Percentiles rank a stretch among this genome's conserved stretches.
Evolutionary conservation across 2,888 invertebrate genomes (phyloP).

Genomic region (Tigriopus californicus): DNA sequence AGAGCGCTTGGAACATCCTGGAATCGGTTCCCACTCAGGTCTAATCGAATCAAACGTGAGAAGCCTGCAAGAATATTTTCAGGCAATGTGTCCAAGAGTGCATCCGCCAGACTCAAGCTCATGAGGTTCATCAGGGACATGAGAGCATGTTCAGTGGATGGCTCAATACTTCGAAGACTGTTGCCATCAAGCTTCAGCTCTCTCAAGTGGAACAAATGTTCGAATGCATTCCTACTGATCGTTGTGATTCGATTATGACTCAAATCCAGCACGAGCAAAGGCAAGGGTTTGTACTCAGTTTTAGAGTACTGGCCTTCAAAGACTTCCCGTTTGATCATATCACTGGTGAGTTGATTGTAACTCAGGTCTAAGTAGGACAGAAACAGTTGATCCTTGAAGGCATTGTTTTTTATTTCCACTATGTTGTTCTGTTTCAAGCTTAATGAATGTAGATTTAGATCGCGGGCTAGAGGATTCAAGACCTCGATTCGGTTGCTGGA

Average conservation of each 20-base stretch:
- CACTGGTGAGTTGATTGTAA: not conserved
- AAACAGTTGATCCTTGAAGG: not conserved
- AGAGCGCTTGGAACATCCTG: not conserved
- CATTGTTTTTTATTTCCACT: not conserved
- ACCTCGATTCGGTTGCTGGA: not conserved
- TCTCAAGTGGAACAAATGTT: not conserved
- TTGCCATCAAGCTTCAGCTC: not conserved
- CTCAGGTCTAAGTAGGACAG: not conserved
- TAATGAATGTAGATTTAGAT: not conserved
- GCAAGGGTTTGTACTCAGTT: not conserved
- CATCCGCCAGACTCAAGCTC: not conserved
- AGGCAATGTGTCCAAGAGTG: not conserved
- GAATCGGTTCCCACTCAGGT: not conserved
- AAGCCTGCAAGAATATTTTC: not conserved
- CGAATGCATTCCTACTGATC: not conserved
- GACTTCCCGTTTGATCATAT: not conserved
- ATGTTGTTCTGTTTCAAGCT: not conserved
- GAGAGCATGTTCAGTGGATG: not conserved
- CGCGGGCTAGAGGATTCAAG: not conserved
- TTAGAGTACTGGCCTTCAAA: not conserved
- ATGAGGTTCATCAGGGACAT: not conserved
- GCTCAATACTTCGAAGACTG: not conserved
- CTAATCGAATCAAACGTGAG: not conserved
- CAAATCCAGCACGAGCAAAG: not conserved
- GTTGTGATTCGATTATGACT: not conserved